These are phyloP conservation scores for Smutsia temminckii DNA, from an alignment of 2,797 vertebrate genomes.

Conservation along the genomic window DNA sequence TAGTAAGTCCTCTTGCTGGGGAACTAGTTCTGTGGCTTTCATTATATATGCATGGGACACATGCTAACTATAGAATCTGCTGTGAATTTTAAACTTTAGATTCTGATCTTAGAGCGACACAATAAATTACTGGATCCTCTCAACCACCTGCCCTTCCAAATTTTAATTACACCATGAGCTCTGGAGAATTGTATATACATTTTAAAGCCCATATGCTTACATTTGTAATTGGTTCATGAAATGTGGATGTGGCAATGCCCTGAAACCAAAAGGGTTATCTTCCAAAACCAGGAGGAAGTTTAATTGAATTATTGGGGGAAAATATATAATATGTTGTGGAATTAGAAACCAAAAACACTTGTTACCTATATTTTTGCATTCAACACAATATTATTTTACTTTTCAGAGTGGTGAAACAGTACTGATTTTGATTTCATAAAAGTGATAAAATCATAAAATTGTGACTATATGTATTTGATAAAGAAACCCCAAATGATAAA, in stretches of 20 bases:
- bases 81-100: conserved; percentile 35
- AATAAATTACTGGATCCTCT: conserved; percentile 32
- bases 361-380: background rate
- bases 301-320: background rate
- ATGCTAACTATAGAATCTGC: background rate
- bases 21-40: conserved; percentile 23
- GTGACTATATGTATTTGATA: background rate
- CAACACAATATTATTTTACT: background rate
- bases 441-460: background rate
- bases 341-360: background rate
- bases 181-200: background rate
- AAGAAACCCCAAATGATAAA: background rate
- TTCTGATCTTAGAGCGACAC: conserved; percentile 18
- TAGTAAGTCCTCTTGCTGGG: background rate
- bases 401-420: background rate
- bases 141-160: background rate
- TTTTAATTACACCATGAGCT: background rate
- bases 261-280: background rate
- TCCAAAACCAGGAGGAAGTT: background rate
- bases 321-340: background rate
- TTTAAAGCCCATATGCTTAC: background rate
- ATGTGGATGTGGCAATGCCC: background rate
- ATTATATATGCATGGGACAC: background rate
- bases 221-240: background rate
- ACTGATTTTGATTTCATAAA: background rate